These are phyloP conservation scores for Edolisoma coerulescens DNA, from an alignment of 2,113 vertebrate genomes.

Conservation along the genomic window DNA sequence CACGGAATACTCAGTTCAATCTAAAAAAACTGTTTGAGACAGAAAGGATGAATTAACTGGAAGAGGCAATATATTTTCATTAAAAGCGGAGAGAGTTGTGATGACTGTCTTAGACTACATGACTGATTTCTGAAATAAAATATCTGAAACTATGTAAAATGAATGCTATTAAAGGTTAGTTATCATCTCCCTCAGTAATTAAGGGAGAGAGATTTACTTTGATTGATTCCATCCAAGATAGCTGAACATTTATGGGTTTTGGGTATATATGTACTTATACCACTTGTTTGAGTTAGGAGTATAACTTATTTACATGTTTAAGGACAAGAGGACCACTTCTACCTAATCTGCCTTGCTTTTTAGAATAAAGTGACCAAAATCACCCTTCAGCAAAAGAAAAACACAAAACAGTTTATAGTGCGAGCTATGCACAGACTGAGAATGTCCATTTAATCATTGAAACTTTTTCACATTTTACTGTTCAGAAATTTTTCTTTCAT, in stretches of 20 bases:
- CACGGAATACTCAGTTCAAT: background rate
- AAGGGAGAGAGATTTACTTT: background rate
- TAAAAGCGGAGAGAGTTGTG: background rate
- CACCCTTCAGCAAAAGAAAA: background rate
- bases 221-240: background rate
- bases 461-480: background rate
- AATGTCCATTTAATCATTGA: background rate
- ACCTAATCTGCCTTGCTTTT: background rate
- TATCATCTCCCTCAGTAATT: background rate
- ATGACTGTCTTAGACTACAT: background rate
- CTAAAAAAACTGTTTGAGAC: background rate
- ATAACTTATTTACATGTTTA: background rate
- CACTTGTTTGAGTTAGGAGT: background rate
- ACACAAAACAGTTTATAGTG: rapidly evolving
- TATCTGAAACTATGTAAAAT: background rate
- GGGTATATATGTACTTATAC: background rate
- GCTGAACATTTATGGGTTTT: background rate
- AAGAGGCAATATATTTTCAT: background rate
- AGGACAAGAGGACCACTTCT: background rate
- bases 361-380: background rate
- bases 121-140: background rate
- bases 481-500: background rate
- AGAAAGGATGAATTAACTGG: background rate
- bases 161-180: background rate
- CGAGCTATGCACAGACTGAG: background rate